Evolutionary conservation across 2,888 invertebrate species (phyloP).

Genomic region (Plebejus anna): DNA sequence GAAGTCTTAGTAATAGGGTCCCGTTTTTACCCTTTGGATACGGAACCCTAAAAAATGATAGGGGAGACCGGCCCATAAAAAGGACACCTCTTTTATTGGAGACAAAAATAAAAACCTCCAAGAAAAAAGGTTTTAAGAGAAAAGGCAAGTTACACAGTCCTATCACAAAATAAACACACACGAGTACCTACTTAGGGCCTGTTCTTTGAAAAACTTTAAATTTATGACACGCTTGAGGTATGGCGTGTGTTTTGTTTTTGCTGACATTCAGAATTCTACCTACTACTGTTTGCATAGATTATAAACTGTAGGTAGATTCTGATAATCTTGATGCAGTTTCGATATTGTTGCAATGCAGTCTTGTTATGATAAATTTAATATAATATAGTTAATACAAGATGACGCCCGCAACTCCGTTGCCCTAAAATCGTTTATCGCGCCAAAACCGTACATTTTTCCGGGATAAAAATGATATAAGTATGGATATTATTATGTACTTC

Average conservation of each 20-base stretch:
- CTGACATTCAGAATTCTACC: conserved; percentile 16
- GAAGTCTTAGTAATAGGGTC: too few relatives aligned
- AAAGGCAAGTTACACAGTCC: conserved; percentile 72
- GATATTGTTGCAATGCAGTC: neutral
- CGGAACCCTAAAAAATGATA: conserved; percentile 53
- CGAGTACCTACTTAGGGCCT: conserved; percentile 71
- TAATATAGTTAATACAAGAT: too few relatives aligned
- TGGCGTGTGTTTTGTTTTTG: conserved; percentile 41
- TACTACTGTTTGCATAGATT: conserved; percentile 12
- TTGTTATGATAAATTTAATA: neutral
- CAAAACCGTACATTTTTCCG: too few relatives aligned
- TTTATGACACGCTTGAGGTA: conserved; percentile 74
- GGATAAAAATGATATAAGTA: too few relatives aligned
- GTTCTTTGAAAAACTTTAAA: conserved; percentile 72
- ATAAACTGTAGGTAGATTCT: neutral
- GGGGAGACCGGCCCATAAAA: conserved; percentile 52
- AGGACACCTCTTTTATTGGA: conserved; percentile 70
- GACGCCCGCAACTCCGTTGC: too few relatives aligned
- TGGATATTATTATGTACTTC: too few relatives aligned
- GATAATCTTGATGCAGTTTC: neutral
- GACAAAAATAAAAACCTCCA: conserved; percentile 58
- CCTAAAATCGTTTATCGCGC: too few relatives aligned
- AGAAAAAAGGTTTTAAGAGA: conserved; percentile 59
- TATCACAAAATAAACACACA: conserved; percentile 78
- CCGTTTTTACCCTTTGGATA: too few relatives aligned